Conservation (phyloP, 2,888 invertebrate species). For the Cephus sareptanus region DNA sequence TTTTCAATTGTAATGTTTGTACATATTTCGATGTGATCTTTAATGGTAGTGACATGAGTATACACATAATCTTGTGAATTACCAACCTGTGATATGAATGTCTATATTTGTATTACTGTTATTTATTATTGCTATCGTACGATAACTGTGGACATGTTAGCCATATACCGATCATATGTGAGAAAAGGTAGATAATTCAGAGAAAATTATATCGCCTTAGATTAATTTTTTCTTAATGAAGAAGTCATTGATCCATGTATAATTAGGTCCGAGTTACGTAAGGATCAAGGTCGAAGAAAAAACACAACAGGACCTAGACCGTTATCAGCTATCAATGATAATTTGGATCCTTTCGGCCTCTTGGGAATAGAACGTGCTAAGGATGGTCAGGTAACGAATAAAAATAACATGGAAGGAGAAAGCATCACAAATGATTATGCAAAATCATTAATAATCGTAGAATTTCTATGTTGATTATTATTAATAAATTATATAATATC, state of each 20-base stretch:
- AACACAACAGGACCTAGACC: conserved; percentile 87
- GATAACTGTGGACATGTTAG: background rate
- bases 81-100: background rate
- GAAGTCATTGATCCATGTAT: background rate
- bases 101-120: background rate
- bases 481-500: background rate
- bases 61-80: background rate
- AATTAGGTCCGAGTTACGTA: conserved; percentile 73
- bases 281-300: conserved; percentile 80
- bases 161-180: background rate
- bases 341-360: conserved; percentile 85
- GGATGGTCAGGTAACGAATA: conserved; percentile 77
- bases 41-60: background rate
- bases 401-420: background rate
- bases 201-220: background rate
- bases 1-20: background rate
- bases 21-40: background rate
- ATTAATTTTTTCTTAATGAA: background rate
- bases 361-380: conserved; percentile 84
- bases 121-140: background rate
- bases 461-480: background rate
- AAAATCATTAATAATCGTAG: background rate
- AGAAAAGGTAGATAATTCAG: background rate
- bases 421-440: background rate
- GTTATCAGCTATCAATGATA: conserved; percentile 85